phyloP scores from a whole-genome alignment of 2,888 invertebrate genomes.

The Anodontia alba region DNA sequence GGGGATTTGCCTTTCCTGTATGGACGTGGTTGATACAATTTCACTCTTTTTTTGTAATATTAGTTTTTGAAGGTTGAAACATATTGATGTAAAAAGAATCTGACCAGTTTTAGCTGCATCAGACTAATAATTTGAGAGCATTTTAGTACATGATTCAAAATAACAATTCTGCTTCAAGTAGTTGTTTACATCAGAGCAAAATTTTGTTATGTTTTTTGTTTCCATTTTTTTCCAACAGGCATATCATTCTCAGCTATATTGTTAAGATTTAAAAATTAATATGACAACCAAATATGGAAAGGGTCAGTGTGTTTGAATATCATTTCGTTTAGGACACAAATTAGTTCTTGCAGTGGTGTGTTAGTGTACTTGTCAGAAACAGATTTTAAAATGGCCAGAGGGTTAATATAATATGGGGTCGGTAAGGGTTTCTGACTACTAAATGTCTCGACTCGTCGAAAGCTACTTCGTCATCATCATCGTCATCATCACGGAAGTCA shows the following conservation, averaged over 20 bases:
- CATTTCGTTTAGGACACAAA: neutral
- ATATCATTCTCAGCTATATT: neutral
- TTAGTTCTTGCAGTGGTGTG: neutral
- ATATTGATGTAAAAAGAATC: no score
- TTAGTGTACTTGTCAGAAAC: neutral
- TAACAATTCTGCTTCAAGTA: neutral
- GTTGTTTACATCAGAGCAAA: neutral
- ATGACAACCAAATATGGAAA: neutral
- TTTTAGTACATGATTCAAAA: conserved; percentile 11
- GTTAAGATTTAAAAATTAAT: neutral
- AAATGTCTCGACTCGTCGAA: neutral
- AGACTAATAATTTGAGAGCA: neutral
- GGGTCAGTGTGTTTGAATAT: neutral
- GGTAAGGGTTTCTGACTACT: neutral
- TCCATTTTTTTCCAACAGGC: neutral
- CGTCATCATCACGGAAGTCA: neutral
- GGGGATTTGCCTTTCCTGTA: conserved; percentile 2
- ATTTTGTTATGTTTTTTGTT: neutral
- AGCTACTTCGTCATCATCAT: neutral
- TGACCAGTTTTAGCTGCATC: neutral
- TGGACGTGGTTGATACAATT: neutral
- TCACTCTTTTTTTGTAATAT: conserved; percentile 3
- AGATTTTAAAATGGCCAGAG: neutral
- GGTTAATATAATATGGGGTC: neutral
- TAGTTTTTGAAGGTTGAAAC: conserved; percentile 17